Evolutionary conservation across 23 tunicate genomes (phyloP).

Genomic region (Trididemnum clinides): DNA sequence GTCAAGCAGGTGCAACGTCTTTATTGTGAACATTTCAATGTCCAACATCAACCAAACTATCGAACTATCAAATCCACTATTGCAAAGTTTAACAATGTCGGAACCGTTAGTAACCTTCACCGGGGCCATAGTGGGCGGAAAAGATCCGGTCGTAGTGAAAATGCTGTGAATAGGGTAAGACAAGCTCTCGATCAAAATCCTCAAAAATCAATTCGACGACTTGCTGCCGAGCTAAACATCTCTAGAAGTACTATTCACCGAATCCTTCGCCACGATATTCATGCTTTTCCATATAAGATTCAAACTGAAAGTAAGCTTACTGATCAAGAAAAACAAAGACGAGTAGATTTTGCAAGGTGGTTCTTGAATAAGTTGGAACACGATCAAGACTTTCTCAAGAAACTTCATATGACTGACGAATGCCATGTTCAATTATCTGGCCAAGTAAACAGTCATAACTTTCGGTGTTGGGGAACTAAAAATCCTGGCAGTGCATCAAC

Average conservation of each 20-base stretch:
- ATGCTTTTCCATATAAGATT: slow-evolving; percentile 18
- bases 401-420: neutral
- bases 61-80: neutral
- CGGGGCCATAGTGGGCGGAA: neutral
- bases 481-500: neutral
- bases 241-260: neutral
- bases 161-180: slow-evolving; percentile 11
- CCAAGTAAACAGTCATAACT: too few relatives aligned
- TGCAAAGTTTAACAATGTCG: neutral
- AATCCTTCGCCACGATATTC: neutral
- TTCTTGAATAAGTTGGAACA: neutral
- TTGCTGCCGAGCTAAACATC: neutral
- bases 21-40: neutral
- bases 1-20: slow-evolving; percentile 7
- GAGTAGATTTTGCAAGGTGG: slow-evolving; percentile 5
- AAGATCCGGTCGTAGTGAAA: neutral
- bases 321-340: neutral
- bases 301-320: neutral
- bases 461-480: neutral
- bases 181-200: neutral
- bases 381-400: neutral
- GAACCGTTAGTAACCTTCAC: neutral
- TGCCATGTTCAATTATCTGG: neutral
- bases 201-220: slow-evolving; percentile 1
- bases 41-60: neutral